Conservation (phyloP, 2,888 invertebrate species). For the Diabrotica balteata region DNA sequence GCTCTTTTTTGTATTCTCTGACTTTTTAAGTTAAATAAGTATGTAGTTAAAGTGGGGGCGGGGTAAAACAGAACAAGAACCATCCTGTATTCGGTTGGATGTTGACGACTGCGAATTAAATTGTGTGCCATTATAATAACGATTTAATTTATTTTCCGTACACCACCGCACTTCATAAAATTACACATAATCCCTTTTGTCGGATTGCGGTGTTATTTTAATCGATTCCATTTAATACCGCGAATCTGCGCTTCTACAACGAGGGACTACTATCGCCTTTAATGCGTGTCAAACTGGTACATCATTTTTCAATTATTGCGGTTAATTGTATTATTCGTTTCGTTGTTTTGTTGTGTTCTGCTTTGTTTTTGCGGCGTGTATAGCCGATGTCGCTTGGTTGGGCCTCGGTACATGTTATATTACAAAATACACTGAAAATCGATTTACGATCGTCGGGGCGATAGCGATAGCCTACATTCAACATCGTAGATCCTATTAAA, state of each 20-base stretch:
- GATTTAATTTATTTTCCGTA: constrained; percentile 14
- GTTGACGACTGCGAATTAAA: neutral
- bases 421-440: constrained; percentile 7
- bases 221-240: constrained; percentile 17
- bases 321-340: constrained; percentile 4
- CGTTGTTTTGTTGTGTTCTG: neutral
- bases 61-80: too few relatives aligned
- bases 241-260: neutral
- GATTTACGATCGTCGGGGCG: neutral
- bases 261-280: neutral
- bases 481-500: too few relatives aligned
- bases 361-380: constrained; percentile 4
- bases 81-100: too few relatives aligned
- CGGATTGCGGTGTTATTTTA: constrained; percentile 17
- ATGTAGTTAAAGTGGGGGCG: too few relatives aligned
- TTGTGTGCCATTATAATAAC: neutral
- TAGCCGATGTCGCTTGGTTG: neutral
- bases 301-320: constrained; percentile 11
- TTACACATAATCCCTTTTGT: constrained; percentile 17
- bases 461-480: too few relatives aligned
- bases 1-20: too few relatives aligned
- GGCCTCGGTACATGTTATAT: constrained; percentile 1
- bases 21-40: too few relatives aligned
- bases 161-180: constrained; percentile 11
- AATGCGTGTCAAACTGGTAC: constrained; percentile 1